Evolutionary conservation across 1,140 invertebrate genomes (phyloP), one percentile per base, ranked within the genome.

Genomic region (Neodiprion pinetum): DNA sequence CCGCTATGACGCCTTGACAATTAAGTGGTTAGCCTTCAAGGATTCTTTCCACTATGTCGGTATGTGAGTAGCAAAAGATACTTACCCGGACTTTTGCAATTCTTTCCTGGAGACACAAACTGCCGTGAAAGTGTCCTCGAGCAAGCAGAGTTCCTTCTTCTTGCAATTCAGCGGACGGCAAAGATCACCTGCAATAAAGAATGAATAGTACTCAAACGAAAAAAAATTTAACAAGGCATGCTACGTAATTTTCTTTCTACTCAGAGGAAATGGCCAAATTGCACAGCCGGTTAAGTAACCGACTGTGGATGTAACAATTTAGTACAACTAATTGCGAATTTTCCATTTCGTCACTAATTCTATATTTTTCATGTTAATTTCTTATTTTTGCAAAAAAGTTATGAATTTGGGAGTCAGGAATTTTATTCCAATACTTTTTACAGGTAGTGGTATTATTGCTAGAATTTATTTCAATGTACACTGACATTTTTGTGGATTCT

Each of bases 41-140:
- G 17, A 21, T 21, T 21, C 17, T 0, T 21, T 21, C 17, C 17
- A 21, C 17, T 1, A 21, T 21, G 17, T 21, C 0, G 17, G 17
- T 21, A 21, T 40, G 28, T 40, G 28, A 40, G 1, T 40, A 40
- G 2, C 1, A 40, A 40, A 40, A 40, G 28, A 40, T 40, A 86
- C 88, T 90, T 88, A 96, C 95, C 95, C 95, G 83, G 94, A 95
- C 80, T 94, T 94, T 78, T 94, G 92, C 9, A 96, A 88, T 82
- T 96, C 95, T 84, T 96, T 95, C 84, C 95, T 96, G 71, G 93
- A 94, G 68, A 96, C 94, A 84, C 96, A 97, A 48, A 96, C 93
- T 17, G 96, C 96, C 12, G 95, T 96, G 84, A 93, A 95, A 67
- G 94, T 91, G 87, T 96, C 94, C 84, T 96, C 94, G 66, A 97